A percentile compares a stretch with the other conserved stretches of the same genome.
Evolutionary conservation across 2,113 vertebrate genomes (phyloP).

Genomic region (Pseudopipra pipra): DNA sequence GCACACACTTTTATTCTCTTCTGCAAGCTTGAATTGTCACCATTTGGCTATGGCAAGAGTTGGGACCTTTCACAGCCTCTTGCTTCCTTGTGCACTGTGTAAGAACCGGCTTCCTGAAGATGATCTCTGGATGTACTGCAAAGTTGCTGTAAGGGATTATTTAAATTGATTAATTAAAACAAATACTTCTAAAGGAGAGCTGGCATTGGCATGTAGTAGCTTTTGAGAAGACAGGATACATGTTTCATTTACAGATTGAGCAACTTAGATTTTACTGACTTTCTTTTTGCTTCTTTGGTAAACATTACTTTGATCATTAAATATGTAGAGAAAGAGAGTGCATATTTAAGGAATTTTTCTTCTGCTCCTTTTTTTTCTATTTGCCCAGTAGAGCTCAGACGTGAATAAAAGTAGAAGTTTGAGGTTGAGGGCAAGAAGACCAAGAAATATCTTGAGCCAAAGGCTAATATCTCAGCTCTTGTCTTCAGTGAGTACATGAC

Average conservation of each 20-base stretch:
- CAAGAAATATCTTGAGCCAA: background rate
- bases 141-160: background rate
- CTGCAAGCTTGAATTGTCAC: accelerated
- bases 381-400: background rate
- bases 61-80: background rate
- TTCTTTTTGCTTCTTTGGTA: background rate
- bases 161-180: background rate
- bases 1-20: background rate
- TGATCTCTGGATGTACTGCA: background rate
- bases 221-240: background rate
- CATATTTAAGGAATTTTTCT: background rate
- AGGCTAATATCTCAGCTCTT: background rate
- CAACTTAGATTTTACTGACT: background rate
- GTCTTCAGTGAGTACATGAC: background rate
- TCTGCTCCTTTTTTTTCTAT: background rate
- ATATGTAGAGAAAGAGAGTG: background rate
- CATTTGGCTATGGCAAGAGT: background rate
- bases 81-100: background rate
- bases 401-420: background rate
- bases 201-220: background rate
- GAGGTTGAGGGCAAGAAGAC: background rate
- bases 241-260: background rate
- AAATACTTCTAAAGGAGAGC: background rate
- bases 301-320: background rate
- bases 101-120: background rate